A percentile compares a stretch with the other conserved stretches of the same genome.
Evolutionary conservation across 2,888 invertebrate genomes (phyloP).

Genomic region (Tigriopus californicus): DNA sequence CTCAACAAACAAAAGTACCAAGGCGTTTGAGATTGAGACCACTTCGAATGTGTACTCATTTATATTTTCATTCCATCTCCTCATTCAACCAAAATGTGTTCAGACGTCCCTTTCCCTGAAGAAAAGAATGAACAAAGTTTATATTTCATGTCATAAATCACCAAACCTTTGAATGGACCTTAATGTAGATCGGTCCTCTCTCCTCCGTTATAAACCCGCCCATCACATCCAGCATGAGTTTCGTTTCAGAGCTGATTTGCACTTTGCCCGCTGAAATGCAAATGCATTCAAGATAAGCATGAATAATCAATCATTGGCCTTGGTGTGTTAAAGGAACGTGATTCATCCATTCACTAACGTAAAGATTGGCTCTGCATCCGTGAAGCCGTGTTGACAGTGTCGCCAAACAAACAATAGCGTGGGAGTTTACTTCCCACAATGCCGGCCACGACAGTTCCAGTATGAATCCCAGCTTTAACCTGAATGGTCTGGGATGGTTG

Average conservation of each 20-base stretch:
- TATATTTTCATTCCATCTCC: too few relatives aligned
- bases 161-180: background rate
- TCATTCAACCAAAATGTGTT: background rate
- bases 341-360: background rate
- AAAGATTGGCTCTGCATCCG: background rate
- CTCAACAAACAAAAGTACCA: too few relatives aligned
- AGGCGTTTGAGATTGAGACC: too few relatives aligned
- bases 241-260: constrained; percentile 7
- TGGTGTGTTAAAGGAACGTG: too few relatives aligned
- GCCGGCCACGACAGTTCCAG: constrained; percentile 7
- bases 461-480: constrained; percentile 11
- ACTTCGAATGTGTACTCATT: too few relatives aligned
- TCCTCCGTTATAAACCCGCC: constrained; percentile 3
- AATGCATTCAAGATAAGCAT: too few relatives aligned
- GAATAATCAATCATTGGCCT: too few relatives aligned
- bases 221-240: constrained; percentile 1
- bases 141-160: background rate
- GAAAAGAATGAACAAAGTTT: background rate
- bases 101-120: background rate
- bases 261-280: background rate
- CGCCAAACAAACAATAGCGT: constrained; percentile 10
- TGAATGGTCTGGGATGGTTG: background rate
- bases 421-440: constrained; percentile 9
- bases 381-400: constrained; percentile 14
- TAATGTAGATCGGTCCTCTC: constrained; percentile 3